Base-by-base conservation (phyloP, 1,140 invertebrate genomes). In the Ceratosolen solmsi region DNA sequence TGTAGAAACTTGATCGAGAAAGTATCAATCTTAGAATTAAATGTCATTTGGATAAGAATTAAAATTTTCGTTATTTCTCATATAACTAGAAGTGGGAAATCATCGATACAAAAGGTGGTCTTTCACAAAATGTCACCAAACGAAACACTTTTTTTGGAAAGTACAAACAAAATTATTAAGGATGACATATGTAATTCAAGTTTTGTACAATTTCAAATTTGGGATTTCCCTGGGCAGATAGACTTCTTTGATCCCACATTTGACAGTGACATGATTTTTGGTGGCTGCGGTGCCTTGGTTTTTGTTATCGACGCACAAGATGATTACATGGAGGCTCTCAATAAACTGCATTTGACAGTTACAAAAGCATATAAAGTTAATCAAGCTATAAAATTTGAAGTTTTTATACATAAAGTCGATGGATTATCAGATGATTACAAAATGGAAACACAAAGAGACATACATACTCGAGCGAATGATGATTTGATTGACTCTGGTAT, bases 101-200 rank as follows among this genome's bases (percentile, higher is more conserved):
- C 98, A n/a, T 99, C 99, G 2, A 99, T 99, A 88, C 97, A 99
- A 90, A 99, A 99, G 93, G 99, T 99, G 13, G 99, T 99, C 20
- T 99, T 99, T 92, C 98, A 99, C 88, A 99, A 99, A 93, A 99
- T 99, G 97, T 99, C 98, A 17, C 99, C 99, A 13, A 99, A 99
- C 93, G 99, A 99, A 92, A 99, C 99, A 5, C 92, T 99, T n/a
- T 99, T 99, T 87, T 92, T 99, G 56, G 99, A 99, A 91, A 98
- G 97, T 85, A 99, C 98, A 78, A 99, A 98, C 89, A 98, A 99
- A 94, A 98, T 99, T 85, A 96, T 98, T 4, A 99, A 99, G 93
- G 98, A 99, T 92, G 97, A 99, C 93, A 97, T 97, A 82, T 96
- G 98, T 84, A 99, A 99, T 89, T 96, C 98, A 82, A 99, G 98